A percentile compares a stretch with the other conserved stretches of the same genome.
These are phyloP conservation scores for Eupithecia centaureata DNA, from an alignment of 2,888 invertebrate species.

Conservation along the genomic window DNA sequence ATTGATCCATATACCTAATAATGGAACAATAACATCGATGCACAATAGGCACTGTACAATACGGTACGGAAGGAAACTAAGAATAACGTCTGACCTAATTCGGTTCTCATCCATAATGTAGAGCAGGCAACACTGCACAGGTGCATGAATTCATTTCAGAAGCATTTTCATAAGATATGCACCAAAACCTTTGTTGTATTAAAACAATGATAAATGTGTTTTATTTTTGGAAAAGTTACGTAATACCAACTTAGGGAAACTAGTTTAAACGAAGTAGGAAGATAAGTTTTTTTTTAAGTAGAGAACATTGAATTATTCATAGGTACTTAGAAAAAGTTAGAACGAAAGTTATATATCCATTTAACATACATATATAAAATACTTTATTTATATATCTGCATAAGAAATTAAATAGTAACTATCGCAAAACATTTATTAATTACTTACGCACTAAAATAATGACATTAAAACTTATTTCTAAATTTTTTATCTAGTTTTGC, in stretches of 20 bases:
- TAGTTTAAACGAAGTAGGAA: no score
- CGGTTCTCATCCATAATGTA: constrained; percentile 9
- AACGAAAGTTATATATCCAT: no score
- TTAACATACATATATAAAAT: no score
- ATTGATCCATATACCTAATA: background rate
- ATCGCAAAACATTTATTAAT: no score
- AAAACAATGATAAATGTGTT: constrained; percentile 12
- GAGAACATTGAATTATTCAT: background rate
- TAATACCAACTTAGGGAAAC: no score
- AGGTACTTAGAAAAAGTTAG: background rate
- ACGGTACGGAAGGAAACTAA: background rate
- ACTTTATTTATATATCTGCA: no score
- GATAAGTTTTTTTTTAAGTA: no score
- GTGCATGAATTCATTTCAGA: constrained; percentile 42
- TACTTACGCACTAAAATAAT: no score
- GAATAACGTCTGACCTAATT: constrained; percentile 9
- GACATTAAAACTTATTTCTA: no score
- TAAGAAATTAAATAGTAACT: no score
- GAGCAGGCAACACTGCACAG: constrained; percentile 18
- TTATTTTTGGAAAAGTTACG: constrained; percentile 20
- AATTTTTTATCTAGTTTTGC: no score
- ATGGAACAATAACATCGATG: background rate
- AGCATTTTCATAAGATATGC: constrained; percentile 38
- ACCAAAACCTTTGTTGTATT: constrained; percentile 35
- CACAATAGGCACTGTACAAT: background rate